phyloP scores from a whole-genome alignment of 2,797 vertebrate genomes.

The Scarus forsteni region DNA sequence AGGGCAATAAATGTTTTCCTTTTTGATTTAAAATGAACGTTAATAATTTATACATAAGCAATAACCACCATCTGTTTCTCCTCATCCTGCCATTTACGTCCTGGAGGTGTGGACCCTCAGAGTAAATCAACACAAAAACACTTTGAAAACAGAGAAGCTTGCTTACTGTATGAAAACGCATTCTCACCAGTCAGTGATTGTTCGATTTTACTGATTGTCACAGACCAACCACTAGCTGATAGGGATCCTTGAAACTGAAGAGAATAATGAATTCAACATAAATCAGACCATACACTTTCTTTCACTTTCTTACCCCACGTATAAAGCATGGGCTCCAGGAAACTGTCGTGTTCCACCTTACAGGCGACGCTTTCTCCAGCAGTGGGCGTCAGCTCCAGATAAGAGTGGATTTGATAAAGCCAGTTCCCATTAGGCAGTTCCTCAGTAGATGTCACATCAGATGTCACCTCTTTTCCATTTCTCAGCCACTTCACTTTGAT shows the following conservation, averaged over 20 bases:
- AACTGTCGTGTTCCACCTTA: conserved; percentile 74
- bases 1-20: too few species aligned
- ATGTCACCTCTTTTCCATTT: conserved; percentile 53
- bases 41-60: too few species aligned
- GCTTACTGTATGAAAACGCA: too few species aligned
- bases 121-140: too few species aligned
- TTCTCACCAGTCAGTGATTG: too few species aligned
- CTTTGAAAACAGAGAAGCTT: too few species aligned
- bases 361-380: conserved; percentile 78
- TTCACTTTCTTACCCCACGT: conserved; percentile 75
- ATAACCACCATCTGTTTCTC: too few species aligned
- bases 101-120: too few species aligned
- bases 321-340: conserved; percentile 37
- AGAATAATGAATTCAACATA: background rate
- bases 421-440: conserved; percentile 79
- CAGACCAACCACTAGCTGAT: too few species aligned
- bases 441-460: conserved; percentile 45
- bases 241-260: background rate
- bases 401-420: conserved; percentile 80
- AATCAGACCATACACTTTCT: background rate
- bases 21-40: too few species aligned
- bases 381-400: conserved; percentile 74
- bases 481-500: conserved; percentile 79
- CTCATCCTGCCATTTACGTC: too few species aligned
- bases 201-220: too few species aligned